These are phyloP conservation scores for Gopherus evgoodei DNA, from an alignment of 2,113 vertebrate genomes.

Conservation along the genomic window DNA sequence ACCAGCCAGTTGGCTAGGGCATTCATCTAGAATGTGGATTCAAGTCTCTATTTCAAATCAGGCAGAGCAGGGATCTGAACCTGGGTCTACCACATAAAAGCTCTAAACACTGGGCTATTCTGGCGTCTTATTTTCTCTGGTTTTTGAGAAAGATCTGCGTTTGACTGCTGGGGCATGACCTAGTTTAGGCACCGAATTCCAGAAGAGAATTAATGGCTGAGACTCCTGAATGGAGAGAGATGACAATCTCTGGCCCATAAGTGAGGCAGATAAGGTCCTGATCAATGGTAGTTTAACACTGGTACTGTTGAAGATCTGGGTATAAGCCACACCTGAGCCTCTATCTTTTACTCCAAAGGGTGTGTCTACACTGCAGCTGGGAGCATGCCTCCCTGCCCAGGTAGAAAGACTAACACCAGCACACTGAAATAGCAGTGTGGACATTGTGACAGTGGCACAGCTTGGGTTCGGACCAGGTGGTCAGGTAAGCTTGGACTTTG, in stretches of 20 bases:
- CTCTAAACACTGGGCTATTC: neutral
- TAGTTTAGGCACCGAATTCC: neutral
- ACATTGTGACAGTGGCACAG: conserved; percentile 2
- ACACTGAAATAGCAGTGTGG: neutral
- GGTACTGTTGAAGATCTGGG: neutral
- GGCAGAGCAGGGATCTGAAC: neutral
- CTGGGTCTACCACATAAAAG: neutral
- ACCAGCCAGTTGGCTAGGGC: rapidly evolving
- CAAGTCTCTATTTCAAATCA: neutral
- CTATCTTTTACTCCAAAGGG: neutral
- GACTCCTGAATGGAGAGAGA: neutral
- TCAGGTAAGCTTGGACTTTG: no score
- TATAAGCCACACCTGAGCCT: neutral
- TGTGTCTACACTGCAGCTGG: no score
- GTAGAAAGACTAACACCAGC: neutral
- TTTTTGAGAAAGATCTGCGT: neutral
- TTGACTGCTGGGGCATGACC: neutral
- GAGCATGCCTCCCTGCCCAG: no score
- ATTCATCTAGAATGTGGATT: neutral
- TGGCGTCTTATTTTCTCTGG: neutral
- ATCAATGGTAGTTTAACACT: neutral
- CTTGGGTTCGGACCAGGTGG: no score
- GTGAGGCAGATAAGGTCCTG: neutral
- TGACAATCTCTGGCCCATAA: neutral
- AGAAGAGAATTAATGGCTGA: neutral